phyloP scores from a whole-genome alignment of 2,113 vertebrate genomes.

The Scolopax mira region DNA sequence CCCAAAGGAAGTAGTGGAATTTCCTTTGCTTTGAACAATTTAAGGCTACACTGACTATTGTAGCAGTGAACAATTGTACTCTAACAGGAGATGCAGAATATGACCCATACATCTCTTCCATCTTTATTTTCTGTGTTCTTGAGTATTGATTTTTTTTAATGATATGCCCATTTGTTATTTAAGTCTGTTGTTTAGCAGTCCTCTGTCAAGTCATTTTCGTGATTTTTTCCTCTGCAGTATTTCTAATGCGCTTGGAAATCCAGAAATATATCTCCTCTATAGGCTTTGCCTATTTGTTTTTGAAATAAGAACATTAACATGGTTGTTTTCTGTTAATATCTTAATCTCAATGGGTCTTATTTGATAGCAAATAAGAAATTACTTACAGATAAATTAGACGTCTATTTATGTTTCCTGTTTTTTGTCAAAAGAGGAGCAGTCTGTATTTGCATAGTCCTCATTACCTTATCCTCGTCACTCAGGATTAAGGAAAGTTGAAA shows the following conservation, averaged over 20 bases:
- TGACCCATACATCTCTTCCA: constrained; percentile 31
- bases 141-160: constrained; percentile 38
- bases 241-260: not conserved
- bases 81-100: constrained; percentile 11
- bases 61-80: not conserved
- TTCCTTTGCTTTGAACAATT: constrained; percentile 42
- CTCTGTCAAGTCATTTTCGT: not conserved
- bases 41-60: constrained; percentile 27
- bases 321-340: not conserved
- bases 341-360: not conserved
- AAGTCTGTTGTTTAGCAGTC: constrained; percentile 20
- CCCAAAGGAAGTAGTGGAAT: constrained; percentile 37
- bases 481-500: not conserved
- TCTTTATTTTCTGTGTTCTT: constrained; percentile 7
- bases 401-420: not conserved
- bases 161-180: constrained; percentile 35
- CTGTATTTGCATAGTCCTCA: not conserved
- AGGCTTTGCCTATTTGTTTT: not conserved
- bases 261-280: not conserved
- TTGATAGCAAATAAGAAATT: not conserved
- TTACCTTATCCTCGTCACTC: not conserved
- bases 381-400: not conserved
- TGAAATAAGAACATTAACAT: not conserved
- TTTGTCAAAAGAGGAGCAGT: not conserved
- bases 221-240: not conserved